Base-by-base conservation (phyloP, 2,113 vertebrate species). In the Melospiza melodia region DNA sequence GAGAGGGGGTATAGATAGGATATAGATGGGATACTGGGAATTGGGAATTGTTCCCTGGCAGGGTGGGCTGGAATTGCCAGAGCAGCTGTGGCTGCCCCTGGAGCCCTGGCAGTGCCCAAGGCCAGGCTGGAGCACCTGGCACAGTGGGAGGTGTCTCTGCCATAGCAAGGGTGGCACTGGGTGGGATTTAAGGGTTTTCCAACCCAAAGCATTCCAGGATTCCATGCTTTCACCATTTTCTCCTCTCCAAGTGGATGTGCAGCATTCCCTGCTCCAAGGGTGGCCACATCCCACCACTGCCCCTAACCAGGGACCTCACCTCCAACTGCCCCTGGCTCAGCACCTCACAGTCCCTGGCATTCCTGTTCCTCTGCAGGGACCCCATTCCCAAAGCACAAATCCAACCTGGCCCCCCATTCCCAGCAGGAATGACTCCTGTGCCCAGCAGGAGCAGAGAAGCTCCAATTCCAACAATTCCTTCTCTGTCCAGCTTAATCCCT, bases 361-460 rank as follows among this genome's bases (percentile, higher is more conserved):
- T 8, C 76, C 61, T 12, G 51, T 0, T 6, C 22, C 59, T 4
- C 27, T 4, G 33, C 33, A n/a, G 4, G 55, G 35, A 37, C 10
- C 16, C 63, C 14, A 23, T 3, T 8, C 59, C 4, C 17, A 0
- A 4, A 12, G 0, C 39, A 10, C 2, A 5, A 7, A 18, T 0
- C 4, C 24, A 1, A 2, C 31, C 58, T 6, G 21, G 80, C 59
- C 18, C 30, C 73, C 44, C 51, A 25, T 13, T 41, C 49, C 66
- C n/a, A 41, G 54, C 31, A 73, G 84, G 16, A 39, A 44, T 4
- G 7, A 6, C 3, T 3, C 43, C 61, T 22, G 51, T 44, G 12
- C 54, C 13, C 59, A n/a, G 82, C 18, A 9, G 52, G 31, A 62
- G 58, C 33, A 54, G 28, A 0, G 41, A 67, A 65, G 20, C 59